Conservation (phyloP, 2,888 invertebrate genomes). For the Cataglyphis rosenhaueri region DNA sequence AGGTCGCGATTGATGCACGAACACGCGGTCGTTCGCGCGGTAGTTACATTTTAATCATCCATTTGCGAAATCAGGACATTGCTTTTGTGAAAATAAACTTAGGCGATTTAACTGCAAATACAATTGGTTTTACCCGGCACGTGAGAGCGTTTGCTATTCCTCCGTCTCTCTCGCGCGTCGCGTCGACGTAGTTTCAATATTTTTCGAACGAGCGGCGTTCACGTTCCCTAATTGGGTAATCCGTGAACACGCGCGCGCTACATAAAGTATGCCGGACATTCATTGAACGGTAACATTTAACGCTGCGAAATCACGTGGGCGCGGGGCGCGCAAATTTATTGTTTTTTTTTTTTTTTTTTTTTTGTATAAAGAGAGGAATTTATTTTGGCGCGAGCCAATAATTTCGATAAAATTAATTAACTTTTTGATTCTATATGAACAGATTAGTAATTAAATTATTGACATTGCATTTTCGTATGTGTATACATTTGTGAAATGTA, state of each 20-base stretch:
- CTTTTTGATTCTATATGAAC: neutral
- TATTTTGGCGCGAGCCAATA: neutral
- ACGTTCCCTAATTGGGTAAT: conserved; percentile 54
- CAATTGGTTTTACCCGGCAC: conserved; percentile 71
- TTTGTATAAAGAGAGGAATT: neutral
- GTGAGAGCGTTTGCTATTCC: conserved; percentile 35
- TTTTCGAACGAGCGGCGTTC: conserved; percentile 54
- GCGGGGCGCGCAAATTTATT: conserved; percentile 19
- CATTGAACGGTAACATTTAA: conserved; percentile 53
- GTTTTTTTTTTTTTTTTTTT: conserved; percentile 18
- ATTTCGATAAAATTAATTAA: conserved; percentile 1
- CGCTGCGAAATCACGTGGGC: conserved; percentile 32
- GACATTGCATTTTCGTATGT: neutral
- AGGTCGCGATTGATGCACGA: conserved; percentile 56
- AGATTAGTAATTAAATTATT: conserved; percentile 12
- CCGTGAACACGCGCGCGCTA: conserved; percentile 24
- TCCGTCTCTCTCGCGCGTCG: neutral
- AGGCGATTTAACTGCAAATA: conserved; percentile 76
- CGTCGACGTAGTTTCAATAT: conserved; percentile 53
- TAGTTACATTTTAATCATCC: conserved; percentile 78
- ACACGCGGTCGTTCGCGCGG: conserved; percentile 53
- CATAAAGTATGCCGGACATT: conserved; percentile 46
- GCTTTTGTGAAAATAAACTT: conserved; percentile 71
- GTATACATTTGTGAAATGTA: neutral
- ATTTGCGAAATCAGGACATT: conserved; percentile 65